A percentile compares a stretch with the other conserved stretches of the same genome.
Evolutionary conservation across 35 echinoderm and acorn worm genomes (phyloP).

Genomic region (Diadema setosum): DNA sequence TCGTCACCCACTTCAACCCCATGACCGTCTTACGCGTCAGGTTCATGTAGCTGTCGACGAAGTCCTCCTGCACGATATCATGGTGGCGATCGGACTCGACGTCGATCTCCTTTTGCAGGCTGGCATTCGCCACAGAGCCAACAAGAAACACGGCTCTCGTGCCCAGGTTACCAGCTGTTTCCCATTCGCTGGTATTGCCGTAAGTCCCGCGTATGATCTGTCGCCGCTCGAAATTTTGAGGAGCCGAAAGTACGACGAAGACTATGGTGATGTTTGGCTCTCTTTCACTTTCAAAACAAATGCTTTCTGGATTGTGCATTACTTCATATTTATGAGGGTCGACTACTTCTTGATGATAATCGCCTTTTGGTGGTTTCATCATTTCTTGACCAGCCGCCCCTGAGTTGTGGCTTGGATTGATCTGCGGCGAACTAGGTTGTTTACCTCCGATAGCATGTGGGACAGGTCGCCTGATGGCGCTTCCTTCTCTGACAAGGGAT

Average conservation of each 20-base stretch:
- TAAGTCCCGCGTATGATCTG: conserved; percentile 17
- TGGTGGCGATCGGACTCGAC: neutral
- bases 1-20: conserved; percentile 52
- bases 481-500: too few relatives aligned
- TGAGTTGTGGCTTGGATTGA: too few relatives aligned
- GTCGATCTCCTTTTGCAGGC: neutral
- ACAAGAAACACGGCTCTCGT: conserved; percentile 39
- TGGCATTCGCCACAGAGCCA: neutral
- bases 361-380: too few relatives aligned
- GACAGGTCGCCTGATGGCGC: too few relatives aligned
- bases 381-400: too few relatives aligned
- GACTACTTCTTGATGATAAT: neutral
- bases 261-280: neutral
- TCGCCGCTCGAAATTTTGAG: neutral
- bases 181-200: neutral
- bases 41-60: conserved; percentile 38
- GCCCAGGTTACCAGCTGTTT: neutral
- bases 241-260: conserved; percentile 1
- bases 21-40: conserved; percentile 55
- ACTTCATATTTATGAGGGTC: neutral
- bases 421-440: too few relatives aligned
- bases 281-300: neutral
- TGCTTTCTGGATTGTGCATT: conserved; percentile 10
- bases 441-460: too few relatives aligned
- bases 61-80: conserved; percentile 43